These are phyloP conservation scores for Sinodicranocentrus sp. DNA, from an alignment of 2,888 invertebrate genomes.

Conservation along the genomic window DNA sequence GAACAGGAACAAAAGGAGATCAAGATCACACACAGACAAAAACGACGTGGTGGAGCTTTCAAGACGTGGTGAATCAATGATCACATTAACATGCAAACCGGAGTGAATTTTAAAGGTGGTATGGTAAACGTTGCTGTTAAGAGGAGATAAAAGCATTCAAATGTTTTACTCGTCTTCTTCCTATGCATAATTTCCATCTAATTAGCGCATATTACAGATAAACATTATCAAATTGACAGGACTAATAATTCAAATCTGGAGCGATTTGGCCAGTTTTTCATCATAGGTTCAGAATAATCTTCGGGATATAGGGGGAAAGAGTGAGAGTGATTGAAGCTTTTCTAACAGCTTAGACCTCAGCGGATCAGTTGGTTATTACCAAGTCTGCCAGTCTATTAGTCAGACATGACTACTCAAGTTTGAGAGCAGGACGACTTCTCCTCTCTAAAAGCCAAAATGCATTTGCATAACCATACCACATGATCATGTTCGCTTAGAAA, in stretches of 20 bases:
- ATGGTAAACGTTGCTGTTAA: not conserved
- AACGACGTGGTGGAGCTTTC: slow-evolving; percentile 56
- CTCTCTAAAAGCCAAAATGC: not conserved
- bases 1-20: slow-evolving; percentile 67
- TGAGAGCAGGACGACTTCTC: slow-evolving; percentile 26
- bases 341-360: not conserved
- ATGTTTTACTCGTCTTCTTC: slow-evolving; percentile 35
- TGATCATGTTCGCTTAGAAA: not conserved
- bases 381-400: slow-evolving; percentile 23
- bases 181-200: slow-evolving; percentile 76
- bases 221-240: slow-evolving; percentile 74
- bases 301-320: too few species aligned
- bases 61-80: slow-evolving; percentile 14
- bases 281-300: too few species aligned
- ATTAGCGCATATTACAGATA: slow-evolving; percentile 74
- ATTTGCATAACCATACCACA: slow-evolving; percentile 42
- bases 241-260: slow-evolving; percentile 75
- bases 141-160: slow-evolving; percentile 11
- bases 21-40: slow-evolving; percentile 65
- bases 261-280: slow-evolving; percentile 71
- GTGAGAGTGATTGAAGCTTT: not conserved
- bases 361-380: not conserved
- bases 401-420: slow-evolving; percentile 27
- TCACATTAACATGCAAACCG: slow-evolving; percentile 54
- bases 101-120: slow-evolving; percentile 26